Evolutionary conservation across 2,113 vertebrate genomes (phyloP), one percentile per base, ranked within the genome.

Genomic region (Cololabis saira): DNA sequence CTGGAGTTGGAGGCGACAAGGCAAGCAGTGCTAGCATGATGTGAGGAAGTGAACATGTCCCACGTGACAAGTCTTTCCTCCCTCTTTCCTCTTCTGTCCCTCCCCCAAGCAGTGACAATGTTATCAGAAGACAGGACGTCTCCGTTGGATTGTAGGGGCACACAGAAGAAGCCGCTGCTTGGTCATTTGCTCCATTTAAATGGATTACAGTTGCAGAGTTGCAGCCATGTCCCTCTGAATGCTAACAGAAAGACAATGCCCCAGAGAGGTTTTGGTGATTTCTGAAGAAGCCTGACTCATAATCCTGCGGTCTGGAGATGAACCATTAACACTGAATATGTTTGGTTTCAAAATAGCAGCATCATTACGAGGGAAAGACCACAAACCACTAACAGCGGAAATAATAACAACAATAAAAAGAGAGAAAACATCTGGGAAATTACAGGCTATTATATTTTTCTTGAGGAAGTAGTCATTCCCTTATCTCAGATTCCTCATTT

Each of bases 1-100:
- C 42, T 45, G 42, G 21, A 74, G 71, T 79, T 40, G 47, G 77
- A 84, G 79, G 79, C 18, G 78, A 79, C 89, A 77, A 48, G 67
- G 45, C 73, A 61, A 55, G 55, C 33, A 44, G 61, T 63, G 59
- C 73, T 33, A n/a, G 54, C 44, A 15, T 62, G 16, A 50, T 40
- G 71, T 30, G 75, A 64, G 71, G 43, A 65, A 81, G 56, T 8
- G 24, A 70, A 74, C 67, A 71, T 17, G 62, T 61, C 42, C 52
- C 4, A 2, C 51, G 51, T 71, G 79, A 86, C 75, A 77, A 61
- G 47, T 50, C 73, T 60, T n/a, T 55, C 76, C 51, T 30, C 42
- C 40, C 54, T 24, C 0, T n/a, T 74, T 27, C 58, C 18, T 54
- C 33, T 17, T 41, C 22, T 17, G 1, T 40, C n/a, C 37, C 21